Conservation (phyloP, 2,888 invertebrate species). For the Melanargia galathea region DNA sequence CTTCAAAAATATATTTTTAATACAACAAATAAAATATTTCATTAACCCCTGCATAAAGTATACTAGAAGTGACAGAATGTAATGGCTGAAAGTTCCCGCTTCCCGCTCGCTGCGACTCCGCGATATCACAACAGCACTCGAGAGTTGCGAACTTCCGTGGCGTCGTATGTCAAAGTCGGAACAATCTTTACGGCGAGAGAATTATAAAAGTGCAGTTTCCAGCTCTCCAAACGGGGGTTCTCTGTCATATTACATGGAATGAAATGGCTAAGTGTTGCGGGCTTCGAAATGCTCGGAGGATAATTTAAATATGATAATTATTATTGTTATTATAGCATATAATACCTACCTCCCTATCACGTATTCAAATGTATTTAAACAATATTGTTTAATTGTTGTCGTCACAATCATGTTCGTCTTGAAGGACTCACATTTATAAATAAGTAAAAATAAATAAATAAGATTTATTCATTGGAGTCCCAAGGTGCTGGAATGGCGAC, state of each 20-base stretch:
- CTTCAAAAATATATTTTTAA: no score
- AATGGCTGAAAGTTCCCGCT: constrained; percentile 20
- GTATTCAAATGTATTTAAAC: no score
- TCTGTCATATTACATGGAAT: constrained; percentile 14
- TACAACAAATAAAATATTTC: no score
- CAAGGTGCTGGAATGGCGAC: no score
- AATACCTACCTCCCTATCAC: no score
- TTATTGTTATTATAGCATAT: background rate
- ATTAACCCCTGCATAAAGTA: constrained; percentile 8
- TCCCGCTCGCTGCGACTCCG: constrained; percentile 15
- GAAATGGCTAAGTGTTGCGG: constrained; percentile 17
- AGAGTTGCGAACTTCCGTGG: constrained; percentile 16
- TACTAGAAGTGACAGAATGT: constrained; percentile 13
- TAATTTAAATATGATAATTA: background rate
- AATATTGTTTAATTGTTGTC: no score
- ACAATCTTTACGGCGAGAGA: constrained; percentile 11
- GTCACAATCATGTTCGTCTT: no score
- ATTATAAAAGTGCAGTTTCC: constrained; percentile 24
- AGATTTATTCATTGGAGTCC: no score
- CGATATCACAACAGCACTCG: constrained; percentile 22
- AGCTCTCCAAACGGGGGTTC: constrained; percentile 18
- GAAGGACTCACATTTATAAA: no score
- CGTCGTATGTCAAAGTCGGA: constrained; percentile 19
- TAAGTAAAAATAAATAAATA: no score
- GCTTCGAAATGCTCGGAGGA: constrained; percentile 1